These are phyloP conservation scores for Drosophila mayaguana DNA, from an alignment of 2,888 invertebrate species.

Conservation along the genomic window DNA sequence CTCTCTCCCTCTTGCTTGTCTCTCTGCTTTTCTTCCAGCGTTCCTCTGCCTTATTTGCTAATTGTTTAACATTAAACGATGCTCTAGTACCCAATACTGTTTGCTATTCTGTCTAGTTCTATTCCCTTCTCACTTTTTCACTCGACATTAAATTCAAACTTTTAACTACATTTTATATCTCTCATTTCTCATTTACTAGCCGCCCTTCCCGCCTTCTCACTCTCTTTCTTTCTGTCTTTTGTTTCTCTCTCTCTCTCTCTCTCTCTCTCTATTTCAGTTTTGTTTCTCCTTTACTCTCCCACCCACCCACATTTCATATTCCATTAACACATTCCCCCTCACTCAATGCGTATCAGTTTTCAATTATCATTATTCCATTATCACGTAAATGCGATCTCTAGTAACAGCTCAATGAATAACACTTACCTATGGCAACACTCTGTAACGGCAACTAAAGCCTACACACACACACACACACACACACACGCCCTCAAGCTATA, in stretches of 20 bases:
- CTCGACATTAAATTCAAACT: too few species aligned
- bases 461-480: conserved; percentile 26
- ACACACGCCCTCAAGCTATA: conserved; percentile 13
- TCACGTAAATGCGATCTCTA: not conserved
- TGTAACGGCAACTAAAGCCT: conserved; percentile 48
- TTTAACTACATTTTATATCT: too few species aligned
- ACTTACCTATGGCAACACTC: conserved; percentile 44
- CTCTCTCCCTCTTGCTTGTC: not conserved
- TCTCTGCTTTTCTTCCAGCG: too few species aligned
- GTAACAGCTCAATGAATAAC: conserved; percentile 2
- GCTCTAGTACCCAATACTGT: too few species aligned
- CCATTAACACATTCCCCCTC: not conserved
- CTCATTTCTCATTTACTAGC: too few species aligned
- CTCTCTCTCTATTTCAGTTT: not conserved
- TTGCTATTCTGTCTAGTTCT: too few species aligned
- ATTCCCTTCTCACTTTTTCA: too few species aligned
- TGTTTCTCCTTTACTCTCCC: too few species aligned
- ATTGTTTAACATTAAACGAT: too few species aligned
- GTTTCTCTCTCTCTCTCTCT: not conserved
- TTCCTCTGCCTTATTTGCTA: too few species aligned
- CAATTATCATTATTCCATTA: conserved; percentile 6
- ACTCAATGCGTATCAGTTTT: not conserved
- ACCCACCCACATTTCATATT: not conserved
- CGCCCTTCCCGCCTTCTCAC: too few species aligned
- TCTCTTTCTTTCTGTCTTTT: not conserved